Conservation (phyloP, 2,797 vertebrate genomes). For the Anas capensis region DNA sequence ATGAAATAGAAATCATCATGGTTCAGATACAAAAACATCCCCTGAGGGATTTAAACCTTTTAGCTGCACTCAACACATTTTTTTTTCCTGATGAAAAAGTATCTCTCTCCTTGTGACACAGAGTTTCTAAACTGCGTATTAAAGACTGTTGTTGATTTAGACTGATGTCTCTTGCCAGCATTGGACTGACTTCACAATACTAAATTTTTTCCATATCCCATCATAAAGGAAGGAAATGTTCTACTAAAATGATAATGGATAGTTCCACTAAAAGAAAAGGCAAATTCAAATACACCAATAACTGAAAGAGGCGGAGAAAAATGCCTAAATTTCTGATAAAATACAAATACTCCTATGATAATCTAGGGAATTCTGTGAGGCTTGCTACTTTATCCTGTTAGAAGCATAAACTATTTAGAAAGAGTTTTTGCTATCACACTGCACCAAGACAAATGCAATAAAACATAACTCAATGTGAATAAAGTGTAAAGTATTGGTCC, state of each 20-base stretch:
- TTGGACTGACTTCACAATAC: constrained; percentile 10
- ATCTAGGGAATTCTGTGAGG: background rate
- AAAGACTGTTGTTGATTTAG: constrained; percentile 51
- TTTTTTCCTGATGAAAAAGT: background rate
- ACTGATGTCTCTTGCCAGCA: constrained; percentile 50
- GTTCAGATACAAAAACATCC: background rate
- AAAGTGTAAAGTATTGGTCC: background rate
- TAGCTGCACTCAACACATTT: constrained; percentile 19
- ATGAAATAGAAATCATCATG: background rate
- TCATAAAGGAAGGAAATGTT: constrained; percentile 53
- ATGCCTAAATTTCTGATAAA: constrained; percentile 2
- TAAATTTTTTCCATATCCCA: constrained; percentile 56
- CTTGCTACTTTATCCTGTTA: background rate
- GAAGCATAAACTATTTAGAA: background rate
- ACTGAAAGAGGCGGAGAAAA: background rate
- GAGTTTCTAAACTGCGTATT: constrained; percentile 44
- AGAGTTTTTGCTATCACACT: background rate
- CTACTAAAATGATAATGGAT: constrained; percentile 21
- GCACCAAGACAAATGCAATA: background rate
- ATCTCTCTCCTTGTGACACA: constrained; percentile 19
- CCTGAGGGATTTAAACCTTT: background rate
- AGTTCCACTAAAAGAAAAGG: constrained; percentile 14
- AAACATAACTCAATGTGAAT: background rate
- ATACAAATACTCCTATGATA: background rate
- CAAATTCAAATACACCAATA: background rate